Evolutionary conservation across 2,797 vertebrate genomes (phyloP).

Genomic region (Chrosomus eos): DNA sequence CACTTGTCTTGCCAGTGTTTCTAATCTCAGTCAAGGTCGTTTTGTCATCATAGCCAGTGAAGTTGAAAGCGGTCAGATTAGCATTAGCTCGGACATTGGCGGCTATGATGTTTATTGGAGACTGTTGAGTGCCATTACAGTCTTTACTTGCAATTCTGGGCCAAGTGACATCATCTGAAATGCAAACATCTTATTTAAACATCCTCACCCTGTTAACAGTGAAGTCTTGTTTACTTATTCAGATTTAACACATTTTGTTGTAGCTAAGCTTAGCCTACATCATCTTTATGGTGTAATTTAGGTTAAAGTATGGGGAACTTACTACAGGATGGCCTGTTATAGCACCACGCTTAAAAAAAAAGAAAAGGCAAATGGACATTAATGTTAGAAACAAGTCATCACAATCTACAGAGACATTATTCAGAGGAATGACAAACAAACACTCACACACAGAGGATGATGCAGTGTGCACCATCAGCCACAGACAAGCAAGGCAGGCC

Average conservation of each 20-base stretch:
- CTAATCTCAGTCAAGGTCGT: background rate
- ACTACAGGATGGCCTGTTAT: conserved; percentile 66
- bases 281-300: background rate
- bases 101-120: conserved; percentile 75
- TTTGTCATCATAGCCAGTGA: conserved; percentile 53
- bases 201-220: background rate
- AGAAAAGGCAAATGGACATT: background rate
- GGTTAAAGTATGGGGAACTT: conserved; percentile 41
- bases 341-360: conserved; percentile 70
- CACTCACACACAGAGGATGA: background rate
- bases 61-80: conserved; percentile 62
- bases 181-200: background rate
- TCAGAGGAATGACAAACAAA: background rate
- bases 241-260: background rate
- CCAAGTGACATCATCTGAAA: conserved; percentile 68
- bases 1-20: conserved; percentile 72
- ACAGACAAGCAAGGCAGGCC: conserved; percentile 49
- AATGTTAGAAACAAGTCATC: background rate
- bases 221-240: background rate
- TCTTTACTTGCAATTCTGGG: rapidly evolving
- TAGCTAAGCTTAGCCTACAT: background rate
- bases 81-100: rapidly evolving
- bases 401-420: background rate
- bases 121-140: conserved; percentile 73
- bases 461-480: conserved; percentile 24